Evolutionary conservation across 2,797 vertebrate genomes (phyloP), one percentile per base, ranked within the genome.

Genomic region (Masticophis lateralis): DNA sequence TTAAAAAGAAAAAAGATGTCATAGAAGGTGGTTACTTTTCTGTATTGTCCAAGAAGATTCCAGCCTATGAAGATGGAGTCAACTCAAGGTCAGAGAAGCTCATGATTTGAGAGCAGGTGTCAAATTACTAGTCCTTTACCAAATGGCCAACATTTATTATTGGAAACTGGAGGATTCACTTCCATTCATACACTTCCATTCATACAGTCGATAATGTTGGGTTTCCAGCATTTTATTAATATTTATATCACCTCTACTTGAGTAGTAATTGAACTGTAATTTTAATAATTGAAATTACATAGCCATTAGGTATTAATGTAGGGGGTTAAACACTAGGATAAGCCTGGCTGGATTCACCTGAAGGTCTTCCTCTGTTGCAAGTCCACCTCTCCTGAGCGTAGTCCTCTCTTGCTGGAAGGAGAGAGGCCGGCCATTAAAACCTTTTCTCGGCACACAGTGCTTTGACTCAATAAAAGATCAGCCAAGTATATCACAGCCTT

Each of bases 401-500:
- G n/a, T 69, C 2, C 13, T 16, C n/a, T 69, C 66, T 69, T 32
- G 5, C n/a, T 69, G n/a, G n/a, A 69, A 32, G 5, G 14, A 32
- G 66, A 18, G 13, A 18, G 32, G 66, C 66, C 0, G 66, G 66
- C 14, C n/a, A 16, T 69, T 69, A 32, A n/a, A 69, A 69, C 2
- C 5, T 32, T 32, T 32, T 69, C 66, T 14, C 0, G 11, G 27
- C 13, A 32, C 66, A 69, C 14, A 0, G 66, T 69, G 66, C 13
- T 69, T 32, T 32, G 28, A 69, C 13, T 69, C 66, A 32, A 32
- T 69, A 69, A 69, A 69, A 69, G n/a, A 32, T n/a, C 61, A 28
- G 92, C 5, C 74, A 92, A 69, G 92, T 88, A 87, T 43, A 95
- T 79, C 89, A 59, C 74, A 88, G 87, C 59, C 74, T 14, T 93